These are phyloP conservation scores for Pangasianodon hypophthalmus DNA, from an alignment of 2,113 vertebrate genomes.

Conservation along the genomic window DNA sequence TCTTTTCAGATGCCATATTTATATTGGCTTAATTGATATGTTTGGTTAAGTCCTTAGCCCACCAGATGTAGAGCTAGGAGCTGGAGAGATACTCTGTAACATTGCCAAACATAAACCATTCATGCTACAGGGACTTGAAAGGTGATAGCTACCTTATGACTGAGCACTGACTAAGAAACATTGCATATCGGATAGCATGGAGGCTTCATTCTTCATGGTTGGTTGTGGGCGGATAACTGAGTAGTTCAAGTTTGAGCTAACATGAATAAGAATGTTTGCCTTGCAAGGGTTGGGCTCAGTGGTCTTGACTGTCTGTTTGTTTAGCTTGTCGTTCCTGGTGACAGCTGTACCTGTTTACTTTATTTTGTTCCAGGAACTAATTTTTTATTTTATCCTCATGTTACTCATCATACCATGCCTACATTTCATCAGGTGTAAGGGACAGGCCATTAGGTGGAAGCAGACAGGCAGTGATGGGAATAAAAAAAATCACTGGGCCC, in stretches of 20 bases:
- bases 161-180: not conserved
- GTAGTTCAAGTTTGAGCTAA: slow-evolving; percentile 3
- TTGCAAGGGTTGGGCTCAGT: slow-evolving; percentile 43
- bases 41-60: slow-evolving; percentile 14
- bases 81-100: slow-evolving; percentile 34
- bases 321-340: slow-evolving; percentile 55
- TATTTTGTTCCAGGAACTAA: slow-evolving; percentile 63
- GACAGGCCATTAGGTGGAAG: slow-evolving; percentile 51
- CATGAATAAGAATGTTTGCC: slow-evolving; percentile 18
- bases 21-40: slow-evolving; percentile 19
- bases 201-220: not conserved
- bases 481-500: slow-evolving; percentile 14
- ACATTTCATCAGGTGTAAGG: slow-evolving; percentile 59
- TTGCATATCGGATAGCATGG: not conserved
- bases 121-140: slow-evolving; percentile 19
- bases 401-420: slow-evolving; percentile 51
- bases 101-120: slow-evolving; percentile 24
- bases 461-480: slow-evolving; percentile 29
- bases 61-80: slow-evolving; percentile 33
- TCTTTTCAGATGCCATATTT: slow-evolving; percentile 14
- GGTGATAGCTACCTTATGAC: slow-evolving; percentile 36
- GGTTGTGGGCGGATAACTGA: not conserved
- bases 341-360: slow-evolving; percentile 62
- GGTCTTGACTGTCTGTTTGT: slow-evolving; percentile 51
- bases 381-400: slow-evolving; percentile 58